These are phyloP conservation scores for Laticauda laticaudata DNA, from an alignment of 2,113 vertebrate genomes.

Conservation along the genomic window DNA sequence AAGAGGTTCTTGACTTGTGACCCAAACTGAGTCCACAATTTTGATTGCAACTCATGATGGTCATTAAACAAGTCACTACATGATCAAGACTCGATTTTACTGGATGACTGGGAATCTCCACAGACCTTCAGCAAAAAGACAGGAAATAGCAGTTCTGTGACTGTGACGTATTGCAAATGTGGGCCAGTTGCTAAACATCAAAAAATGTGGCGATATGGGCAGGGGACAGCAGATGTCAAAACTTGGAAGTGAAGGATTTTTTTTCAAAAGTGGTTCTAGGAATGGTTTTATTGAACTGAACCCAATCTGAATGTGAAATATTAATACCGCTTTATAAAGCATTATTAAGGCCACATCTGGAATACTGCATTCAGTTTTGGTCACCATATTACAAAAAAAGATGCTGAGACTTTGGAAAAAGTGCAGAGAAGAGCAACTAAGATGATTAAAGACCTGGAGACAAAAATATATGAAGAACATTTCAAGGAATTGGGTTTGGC, in stretches of 20 bases:
- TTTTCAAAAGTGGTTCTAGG: background rate
- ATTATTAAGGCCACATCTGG: background rate
- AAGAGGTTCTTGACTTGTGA: no score
- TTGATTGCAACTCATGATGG: no score
- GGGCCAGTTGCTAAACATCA: no score
- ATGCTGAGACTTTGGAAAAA: background rate
- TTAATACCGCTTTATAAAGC: background rate
- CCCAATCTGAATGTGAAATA: background rate
- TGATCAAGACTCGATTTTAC: no score
- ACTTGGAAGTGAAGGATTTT: background rate
- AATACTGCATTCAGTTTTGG: background rate
- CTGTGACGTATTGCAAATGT: no score
- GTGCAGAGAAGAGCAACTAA: background rate
- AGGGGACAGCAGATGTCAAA: no score
- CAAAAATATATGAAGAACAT: background rate
- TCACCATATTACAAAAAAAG: background rate
- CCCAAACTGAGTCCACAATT: no score
- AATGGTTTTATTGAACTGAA: background rate
- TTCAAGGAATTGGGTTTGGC: background rate
- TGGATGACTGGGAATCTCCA: no score
- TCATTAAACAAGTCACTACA: no score
- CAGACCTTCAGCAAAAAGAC: no score
- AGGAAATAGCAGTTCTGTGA: no score
- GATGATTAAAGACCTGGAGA: background rate
- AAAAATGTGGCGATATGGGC: no score